Percentiles rank a stretch among this genome's conserved stretches.
phyloP scores from a whole-genome alignment of 2,888 invertebrate species.

The Hypomecis punctinalis region DNA sequence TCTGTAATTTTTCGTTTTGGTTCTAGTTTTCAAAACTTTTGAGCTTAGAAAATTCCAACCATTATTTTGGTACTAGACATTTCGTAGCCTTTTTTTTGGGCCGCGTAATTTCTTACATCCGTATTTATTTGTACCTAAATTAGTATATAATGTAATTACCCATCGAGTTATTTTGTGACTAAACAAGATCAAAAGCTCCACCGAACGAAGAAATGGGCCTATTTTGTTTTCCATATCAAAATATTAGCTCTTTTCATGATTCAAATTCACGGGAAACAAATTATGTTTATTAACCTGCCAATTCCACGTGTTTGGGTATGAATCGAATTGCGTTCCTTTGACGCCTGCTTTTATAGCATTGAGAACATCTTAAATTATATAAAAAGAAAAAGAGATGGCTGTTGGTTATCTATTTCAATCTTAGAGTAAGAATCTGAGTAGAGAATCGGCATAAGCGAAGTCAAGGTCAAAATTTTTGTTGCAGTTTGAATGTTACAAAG shows the following conservation, averaged over 20 bases:
- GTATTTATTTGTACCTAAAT: too few relatives aligned
- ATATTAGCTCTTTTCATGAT: constrained; percentile 20
- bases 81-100: too few relatives aligned
- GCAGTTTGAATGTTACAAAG: too few relatives aligned
- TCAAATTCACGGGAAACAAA: constrained; percentile 9
- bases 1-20: too few relatives aligned
- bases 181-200: constrained; percentile 14
- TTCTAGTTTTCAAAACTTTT: too few relatives aligned
- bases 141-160: constrained; percentile 4
- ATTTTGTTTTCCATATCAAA: constrained; percentile 18
- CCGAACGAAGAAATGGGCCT: constrained; percentile 13
- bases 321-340: constrained; percentile 11
- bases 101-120: too few relatives aligned
- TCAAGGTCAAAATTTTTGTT: too few relatives aligned
- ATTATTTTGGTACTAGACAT: too few relatives aligned
- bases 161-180: constrained; percentile 5
- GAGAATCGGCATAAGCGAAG: too few relatives aligned
- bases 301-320: constrained; percentile 10
- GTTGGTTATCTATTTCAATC: too few relatives aligned
- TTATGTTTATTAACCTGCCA: constrained; percentile 22
- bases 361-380: not conserved
- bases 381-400: not conserved
- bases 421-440: too few relatives aligned
- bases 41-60: too few relatives aligned
- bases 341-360: constrained; percentile 2